A percentile compares a stretch with the other conserved stretches of the same genome.
Evolutionary conservation across 1,140 invertebrate genomes (phyloP).

Genomic region (Zaprionus ornatus): DNA sequence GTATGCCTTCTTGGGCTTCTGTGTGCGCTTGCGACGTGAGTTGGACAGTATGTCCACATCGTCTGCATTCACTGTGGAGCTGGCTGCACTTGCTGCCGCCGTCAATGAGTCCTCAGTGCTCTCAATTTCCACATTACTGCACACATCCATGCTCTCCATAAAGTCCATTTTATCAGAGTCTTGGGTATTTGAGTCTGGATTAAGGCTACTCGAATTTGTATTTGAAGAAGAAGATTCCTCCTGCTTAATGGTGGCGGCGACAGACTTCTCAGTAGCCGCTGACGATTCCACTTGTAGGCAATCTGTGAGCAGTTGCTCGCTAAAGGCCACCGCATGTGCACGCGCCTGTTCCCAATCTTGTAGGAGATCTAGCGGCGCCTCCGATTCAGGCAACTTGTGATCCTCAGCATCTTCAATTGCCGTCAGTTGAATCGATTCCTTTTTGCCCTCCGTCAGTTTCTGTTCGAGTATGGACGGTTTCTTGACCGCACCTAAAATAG

Average conservation of each 20-base stretch:
- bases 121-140: constrained; percentile 80
- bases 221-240: constrained; percentile 30
- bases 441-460: constrained; percentile 84
- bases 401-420: constrained; percentile 78
- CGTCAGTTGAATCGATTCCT: constrained; percentile 46
- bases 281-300: constrained; percentile 37
- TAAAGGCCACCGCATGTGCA: constrained; percentile 56
- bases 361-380: constrained; percentile 74
- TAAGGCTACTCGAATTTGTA: constrained; percentile 21
- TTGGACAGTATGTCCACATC: constrained; percentile 51
- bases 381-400: constrained; percentile 51
- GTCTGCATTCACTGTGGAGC: constrained; percentile 48
- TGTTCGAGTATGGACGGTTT: constrained; percentile 85
- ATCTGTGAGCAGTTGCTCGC: constrained; percentile 50
- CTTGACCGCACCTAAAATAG: constrained; percentile 81
- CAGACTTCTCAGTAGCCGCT: background rate
- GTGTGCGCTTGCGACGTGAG: constrained; percentile 47
- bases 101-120: constrained; percentile 74
- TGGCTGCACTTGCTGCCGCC: constrained; percentile 39
- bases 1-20: constrained; percentile 69
- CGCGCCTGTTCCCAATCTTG: constrained; percentile 79
- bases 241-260: constrained; percentile 37
- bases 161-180: constrained; percentile 77
- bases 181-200: constrained; percentile 54
- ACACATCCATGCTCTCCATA: constrained; percentile 79